Evolutionary conservation across 2,797 vertebrate species (phyloP), one percentile per base, ranked within the genome.

Genomic region (Pangasius krempfi): DNA sequence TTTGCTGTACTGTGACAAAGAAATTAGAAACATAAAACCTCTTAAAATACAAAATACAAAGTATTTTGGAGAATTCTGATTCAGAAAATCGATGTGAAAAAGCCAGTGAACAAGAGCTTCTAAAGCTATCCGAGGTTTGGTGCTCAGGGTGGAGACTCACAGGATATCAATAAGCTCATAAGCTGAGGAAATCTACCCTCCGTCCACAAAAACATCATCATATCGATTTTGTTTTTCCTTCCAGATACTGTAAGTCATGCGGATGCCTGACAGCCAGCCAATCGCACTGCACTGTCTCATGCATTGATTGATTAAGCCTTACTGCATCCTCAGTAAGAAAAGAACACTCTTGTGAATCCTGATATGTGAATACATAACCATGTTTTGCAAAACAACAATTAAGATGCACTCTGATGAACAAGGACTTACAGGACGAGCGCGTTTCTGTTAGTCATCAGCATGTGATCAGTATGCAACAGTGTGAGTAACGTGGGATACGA

Each of bases 201-300:
- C 22, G 27, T 75, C 54, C 50, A 72, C 79, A 86, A 85, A 86
- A 68, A 16, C 47, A 27, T 78, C 66, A n/a, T 68, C 72, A 52
- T 83, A 91, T 90, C 89, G 89, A 91, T 88, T 86, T 73, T 18
- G 40, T 66, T 62, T 72, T 52, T 1, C 58, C 80, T 84, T 88
- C 68, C 75, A 56, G 75, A 82, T 68, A 25, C 87, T 33, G 44
- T 86, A 86, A 85, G 76, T 86, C 86, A 83, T 64, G 85, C 7
- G 40, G 75, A 66, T 9, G 84, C 72, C 30, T 33, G 62, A 72
- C 60, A n/a, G 87, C 37, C 52, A 68, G 76, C 33, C 85, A 58
- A 37, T 62, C 33, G 73, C 81, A 47, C 72, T 30, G 76, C 79
- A 27, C 76, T 84, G 47, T 60, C 50, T 87, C 13, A 54, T 73